A percentile compares a stretch with the other conserved stretches of the same genome.
phyloP scores from a whole-genome alignment of 2,113 vertebrate species.

The Columba janthina region DNA sequence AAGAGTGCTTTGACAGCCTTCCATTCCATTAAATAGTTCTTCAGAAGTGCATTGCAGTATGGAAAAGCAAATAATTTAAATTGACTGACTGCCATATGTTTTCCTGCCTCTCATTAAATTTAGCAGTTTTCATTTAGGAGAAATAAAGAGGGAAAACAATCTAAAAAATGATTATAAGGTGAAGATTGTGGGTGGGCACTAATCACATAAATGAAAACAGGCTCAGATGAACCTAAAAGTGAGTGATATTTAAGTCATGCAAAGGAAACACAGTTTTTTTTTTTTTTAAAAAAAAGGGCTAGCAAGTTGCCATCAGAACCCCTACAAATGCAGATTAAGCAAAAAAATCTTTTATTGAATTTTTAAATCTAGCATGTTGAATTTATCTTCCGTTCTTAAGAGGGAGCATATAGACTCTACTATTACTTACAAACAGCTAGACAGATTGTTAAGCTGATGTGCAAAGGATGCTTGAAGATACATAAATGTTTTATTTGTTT shows the following conservation, averaged over 20 bases:
- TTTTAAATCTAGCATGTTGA: not conserved
- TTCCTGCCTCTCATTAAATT: not conserved
- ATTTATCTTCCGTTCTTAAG: not conserved
- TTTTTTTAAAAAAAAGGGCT: too few relatives aligned
- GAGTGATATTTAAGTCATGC: not conserved
- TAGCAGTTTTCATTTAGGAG: not conserved
- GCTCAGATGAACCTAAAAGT: not conserved
- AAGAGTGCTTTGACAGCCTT: not conserved
- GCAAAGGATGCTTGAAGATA: not conserved
- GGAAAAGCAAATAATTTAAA: not conserved
- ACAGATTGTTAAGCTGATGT: not conserved
- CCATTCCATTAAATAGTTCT: not conserved
- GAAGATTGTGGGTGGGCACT: not conserved
- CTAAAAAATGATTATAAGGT: not conserved
- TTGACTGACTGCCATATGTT: not conserved
- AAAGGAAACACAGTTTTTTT: not conserved
- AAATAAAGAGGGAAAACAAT: not conserved
- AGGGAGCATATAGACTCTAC: not conserved
- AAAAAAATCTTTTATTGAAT: not conserved
- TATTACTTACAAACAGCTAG: not conserved
- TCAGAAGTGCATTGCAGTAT: not conserved
- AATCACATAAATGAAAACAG: not conserved
- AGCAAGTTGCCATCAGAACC: not conserved
- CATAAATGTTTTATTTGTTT: not conserved
- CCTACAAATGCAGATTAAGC: not conserved